These are phyloP conservation scores for Australoheros scitulus DNA, from an alignment of 2,113 vertebrate species.

Conservation along the genomic window DNA sequence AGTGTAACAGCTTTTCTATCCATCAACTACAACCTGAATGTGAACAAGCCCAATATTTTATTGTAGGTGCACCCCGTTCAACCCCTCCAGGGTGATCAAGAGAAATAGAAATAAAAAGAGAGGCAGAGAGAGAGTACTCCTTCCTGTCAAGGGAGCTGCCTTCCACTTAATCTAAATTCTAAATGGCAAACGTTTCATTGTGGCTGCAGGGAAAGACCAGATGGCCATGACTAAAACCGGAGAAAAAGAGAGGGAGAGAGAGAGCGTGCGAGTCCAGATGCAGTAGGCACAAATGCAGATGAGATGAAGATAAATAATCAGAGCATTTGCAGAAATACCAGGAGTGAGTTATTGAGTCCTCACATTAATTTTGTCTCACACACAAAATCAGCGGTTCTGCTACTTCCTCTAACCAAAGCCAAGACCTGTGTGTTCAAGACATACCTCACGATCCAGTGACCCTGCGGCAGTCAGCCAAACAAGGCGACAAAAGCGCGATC, in stretches of 20 bases:
- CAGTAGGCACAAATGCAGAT: conserved; percentile 7
- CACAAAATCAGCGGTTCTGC: not conserved
- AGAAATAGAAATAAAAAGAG: not conserved
- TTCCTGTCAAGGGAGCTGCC: conserved; percentile 1
- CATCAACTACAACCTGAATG: not conserved
- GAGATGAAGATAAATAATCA: not conserved
- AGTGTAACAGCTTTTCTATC: not conserved
- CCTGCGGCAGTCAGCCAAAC: not conserved
- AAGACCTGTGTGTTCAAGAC: conserved; percentile 4
- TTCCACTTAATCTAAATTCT: conserved; percentile 58
- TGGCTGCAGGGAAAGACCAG: conserved; percentile 59
- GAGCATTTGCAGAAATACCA: conserved; percentile 13
- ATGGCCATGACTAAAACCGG: conserved; percentile 55
- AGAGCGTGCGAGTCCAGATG: conserved; percentile 38
- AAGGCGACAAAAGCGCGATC: not conserved
- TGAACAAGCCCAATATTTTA: not conserved
- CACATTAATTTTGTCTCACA: not conserved
- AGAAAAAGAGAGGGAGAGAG: not conserved
- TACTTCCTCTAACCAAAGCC: conserved; percentile 4
- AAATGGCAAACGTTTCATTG: conserved; percentile 60
- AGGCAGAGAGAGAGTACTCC: not conserved
- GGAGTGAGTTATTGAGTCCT: not conserved
- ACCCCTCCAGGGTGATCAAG: not conserved
- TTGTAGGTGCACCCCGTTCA: not conserved
- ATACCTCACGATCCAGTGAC: conserved; percentile 15